Evolutionary conservation across 2,797 vertebrate genomes (phyloP), one percentile per base, ranked within the genome.

Genomic region (Aselliscus stoliczkanus): DNA sequence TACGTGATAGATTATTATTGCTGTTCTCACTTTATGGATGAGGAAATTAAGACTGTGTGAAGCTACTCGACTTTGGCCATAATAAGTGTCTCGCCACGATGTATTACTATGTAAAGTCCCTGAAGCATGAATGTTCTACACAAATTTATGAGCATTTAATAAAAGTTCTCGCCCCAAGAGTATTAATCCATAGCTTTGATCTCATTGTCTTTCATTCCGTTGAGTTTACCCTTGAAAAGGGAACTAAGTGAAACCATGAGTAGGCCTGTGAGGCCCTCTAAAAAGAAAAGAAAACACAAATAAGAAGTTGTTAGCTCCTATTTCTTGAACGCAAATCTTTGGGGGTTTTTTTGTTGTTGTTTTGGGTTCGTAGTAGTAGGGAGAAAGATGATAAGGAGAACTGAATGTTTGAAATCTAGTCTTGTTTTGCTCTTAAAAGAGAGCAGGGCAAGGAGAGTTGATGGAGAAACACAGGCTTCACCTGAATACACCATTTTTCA

Each of bases 401-500:
- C 81, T 95, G 60, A 23, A 31, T 69, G 64, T 92, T 90, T 97
- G 88, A 96, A 95, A 90, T 58, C 27, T 88, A 76, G 79, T 90
- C 60, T 85, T 94, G 87, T 73, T 81, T 95, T 95, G 44, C 75
- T 97, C 27, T 95, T 80, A 69, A 73, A 76, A 95, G 75, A 89
- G 44, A 72, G 77, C 65, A 94, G 83, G 58, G 34, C 5, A 92
- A 84, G 84, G 65, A 98, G 85, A 94, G 94, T 69, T 97, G 60
- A 29, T 97, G 92, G 72, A 88, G 83, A 97, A 95, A 95, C 94
- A 83, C 12, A 52, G 47, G 25, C 82, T 91, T 82, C 72, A 50
- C 90, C 76, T 70, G 90, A 95, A 93, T 90, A 89, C 88, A 93
- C 37, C 75, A 94, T 95, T 97, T 96, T 96, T 96, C 97, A 96